Conservation (phyloP, 2,888 invertebrate species). For the Drosophila meridiana region DNA sequence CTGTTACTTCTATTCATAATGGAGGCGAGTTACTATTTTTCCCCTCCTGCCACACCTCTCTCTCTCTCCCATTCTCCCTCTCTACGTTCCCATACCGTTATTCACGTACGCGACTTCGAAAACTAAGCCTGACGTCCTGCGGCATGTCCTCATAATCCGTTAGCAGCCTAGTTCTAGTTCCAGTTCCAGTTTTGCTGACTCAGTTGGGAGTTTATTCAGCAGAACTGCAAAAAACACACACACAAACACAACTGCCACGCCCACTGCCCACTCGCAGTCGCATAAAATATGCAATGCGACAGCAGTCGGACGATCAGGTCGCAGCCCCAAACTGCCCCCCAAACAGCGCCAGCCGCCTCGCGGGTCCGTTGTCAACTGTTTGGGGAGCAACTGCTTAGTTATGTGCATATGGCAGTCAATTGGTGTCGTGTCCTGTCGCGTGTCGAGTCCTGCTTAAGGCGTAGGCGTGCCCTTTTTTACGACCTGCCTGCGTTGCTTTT, state of each 20-base stretch:
- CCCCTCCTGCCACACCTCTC: slow-evolving; percentile 19
- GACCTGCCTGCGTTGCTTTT: not conserved
- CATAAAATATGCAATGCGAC: slow-evolving; percentile 52
- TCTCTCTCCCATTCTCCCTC: not conserved
- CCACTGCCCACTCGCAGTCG: not conserved
- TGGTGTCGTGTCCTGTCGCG: slow-evolving; percentile 65
- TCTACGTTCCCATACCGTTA: slow-evolving; percentile 64
- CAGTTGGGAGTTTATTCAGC: slow-evolving; percentile 61
- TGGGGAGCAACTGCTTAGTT: slow-evolving; percentile 63
- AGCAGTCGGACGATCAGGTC: slow-evolving; percentile 31
- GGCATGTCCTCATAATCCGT: slow-evolving; percentile 80
- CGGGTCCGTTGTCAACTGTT: slow-evolving; percentile 56
- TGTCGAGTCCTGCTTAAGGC: slow-evolving; percentile 32
- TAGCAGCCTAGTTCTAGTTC: slow-evolving; percentile 76
- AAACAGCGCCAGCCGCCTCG: not conserved
- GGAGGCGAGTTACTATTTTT: slow-evolving; percentile 66
- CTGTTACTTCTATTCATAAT: slow-evolving; percentile 65
- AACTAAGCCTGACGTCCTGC: slow-evolving; percentile 76
- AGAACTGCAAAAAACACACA: slow-evolving; percentile 6
- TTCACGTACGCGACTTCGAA: slow-evolving; percentile 74
- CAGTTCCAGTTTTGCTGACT: slow-evolving; percentile 72
- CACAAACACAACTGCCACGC: slow-evolving; percentile 17
- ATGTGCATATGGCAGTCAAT: slow-evolving; percentile 75
- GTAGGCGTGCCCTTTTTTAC: slow-evolving; percentile 16
- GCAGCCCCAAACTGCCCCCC: not conserved